Conservation (phyloP, 2,113 vertebrate species). For the Strix aluco region DNA sequence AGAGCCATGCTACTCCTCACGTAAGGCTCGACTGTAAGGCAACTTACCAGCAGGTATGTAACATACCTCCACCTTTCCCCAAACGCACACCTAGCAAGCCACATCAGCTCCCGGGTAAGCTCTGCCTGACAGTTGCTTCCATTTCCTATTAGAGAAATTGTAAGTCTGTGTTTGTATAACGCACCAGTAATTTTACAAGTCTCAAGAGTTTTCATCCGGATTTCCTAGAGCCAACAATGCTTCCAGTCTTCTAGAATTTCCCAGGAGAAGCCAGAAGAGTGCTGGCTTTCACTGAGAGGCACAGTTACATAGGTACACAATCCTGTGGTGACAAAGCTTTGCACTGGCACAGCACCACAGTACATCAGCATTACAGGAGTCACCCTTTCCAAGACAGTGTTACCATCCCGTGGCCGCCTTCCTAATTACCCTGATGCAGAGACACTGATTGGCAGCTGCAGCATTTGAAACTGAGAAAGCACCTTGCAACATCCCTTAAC, state of each 20-base stretch:
- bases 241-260: not conserved
- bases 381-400: not conserved
- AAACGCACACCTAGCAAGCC: not conserved
- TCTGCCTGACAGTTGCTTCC: not conserved
- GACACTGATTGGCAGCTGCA: not conserved
- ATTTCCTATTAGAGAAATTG: not conserved
- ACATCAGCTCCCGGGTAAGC: not conserved
- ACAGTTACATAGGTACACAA: rapidly evolving
- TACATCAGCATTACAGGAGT: not conserved
- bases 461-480: not conserved
- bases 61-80: not conserved
- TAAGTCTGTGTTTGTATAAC: not conserved
- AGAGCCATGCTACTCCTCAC: not conserved
- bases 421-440: not conserved
- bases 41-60: not conserved
- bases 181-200: not conserved
- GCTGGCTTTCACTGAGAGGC: not conserved
- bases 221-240: not conserved
- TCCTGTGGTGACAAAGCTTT: not conserved
- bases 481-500: not conserved
- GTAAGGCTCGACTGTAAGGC: not conserved
- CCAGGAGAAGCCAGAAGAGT: not conserved
- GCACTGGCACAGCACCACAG: not conserved
- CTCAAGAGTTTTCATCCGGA: not conserved
- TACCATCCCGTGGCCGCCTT: not conserved